Evolutionary conservation across 2,888 invertebrate species (phyloP).

Genomic region (Nomada flava): DNA sequence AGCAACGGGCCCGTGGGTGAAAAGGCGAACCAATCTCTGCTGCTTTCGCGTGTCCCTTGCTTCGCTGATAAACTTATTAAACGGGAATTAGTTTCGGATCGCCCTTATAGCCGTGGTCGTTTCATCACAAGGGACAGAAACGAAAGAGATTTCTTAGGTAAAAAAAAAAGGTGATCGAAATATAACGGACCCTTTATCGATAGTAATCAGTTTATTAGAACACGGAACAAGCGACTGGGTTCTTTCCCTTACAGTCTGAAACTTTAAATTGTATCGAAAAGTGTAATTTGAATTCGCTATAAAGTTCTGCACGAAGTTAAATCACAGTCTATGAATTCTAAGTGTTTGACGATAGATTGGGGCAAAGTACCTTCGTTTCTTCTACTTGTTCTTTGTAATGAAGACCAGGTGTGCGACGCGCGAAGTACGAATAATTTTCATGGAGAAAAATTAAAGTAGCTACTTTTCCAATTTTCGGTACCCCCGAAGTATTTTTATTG

Average conservation of each 20-base stretch:
- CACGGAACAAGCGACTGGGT: background rate
- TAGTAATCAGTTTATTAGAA: constrained; percentile 16
- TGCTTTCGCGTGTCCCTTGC: constrained; percentile 23
- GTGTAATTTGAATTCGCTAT: constrained; percentile 22
- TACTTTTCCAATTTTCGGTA: too few relatives aligned
- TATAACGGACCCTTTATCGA: constrained; percentile 15
- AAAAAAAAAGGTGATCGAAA: background rate
- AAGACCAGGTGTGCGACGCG: too few relatives aligned
- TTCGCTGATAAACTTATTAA: constrained; percentile 36
- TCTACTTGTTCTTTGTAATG: background rate
- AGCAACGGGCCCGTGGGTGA: constrained; percentile 37
- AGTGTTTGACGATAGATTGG: background rate
- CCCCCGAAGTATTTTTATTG: too few relatives aligned
- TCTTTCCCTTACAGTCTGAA: background rate
- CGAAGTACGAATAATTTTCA: too few relatives aligned
- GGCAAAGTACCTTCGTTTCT: background rate
- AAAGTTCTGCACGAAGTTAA: constrained; percentile 6
- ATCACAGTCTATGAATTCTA: background rate
- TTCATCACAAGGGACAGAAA: background rate
- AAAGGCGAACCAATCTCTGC: constrained; percentile 25
- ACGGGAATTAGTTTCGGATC: constrained; percentile 27
- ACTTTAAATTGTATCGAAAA: constrained; percentile 23
- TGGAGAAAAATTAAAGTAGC: too few relatives aligned
- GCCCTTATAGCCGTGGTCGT: constrained; percentile 7
- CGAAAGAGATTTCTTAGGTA: background rate